Evolutionary conservation across 2,888 invertebrate genomes (phyloP), one percentile per base, ranked within the genome.

Genomic region (Epistrophe grossulariae): DNA sequence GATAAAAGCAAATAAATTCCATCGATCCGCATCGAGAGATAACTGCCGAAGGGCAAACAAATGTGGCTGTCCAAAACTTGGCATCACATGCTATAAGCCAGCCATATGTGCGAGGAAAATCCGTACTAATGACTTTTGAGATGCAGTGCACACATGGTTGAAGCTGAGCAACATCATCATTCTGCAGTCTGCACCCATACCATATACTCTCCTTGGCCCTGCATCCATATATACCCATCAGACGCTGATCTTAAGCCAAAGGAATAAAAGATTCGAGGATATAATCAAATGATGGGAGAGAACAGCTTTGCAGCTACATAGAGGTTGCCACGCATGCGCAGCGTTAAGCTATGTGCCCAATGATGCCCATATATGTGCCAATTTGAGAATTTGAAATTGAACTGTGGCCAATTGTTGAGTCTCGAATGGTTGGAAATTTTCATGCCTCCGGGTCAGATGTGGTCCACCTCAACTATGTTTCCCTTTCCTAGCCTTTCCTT

Each of bases 1-100:
- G 84, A 84, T 81, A 81, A 81, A 84, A 77, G 77, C 71, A 84
- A 84, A 84, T 84, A 84, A 84, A 84, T 84, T 81, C 77, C 84
- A 81, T 84, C 84, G 84, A 84, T 84, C 81, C 72, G 72, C 84
- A 81, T 80, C 76, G 80, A 52, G 81, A 80, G 81, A 84, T 84
- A 84, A 84, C 77, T 71, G 84, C 84, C 84, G 72, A 77, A 84
- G 84, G 84, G 84, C 80, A 55, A 84, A 84, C 80, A 84, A 84
- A 84, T 81, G 84, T 6, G 0, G 31, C 55, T 77, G 76, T 71
- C 72, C 72, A 66, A 71, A 79, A 79, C 60, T 55, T 66, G 68
- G 45, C 55, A 74, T 31, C 83, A 40, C n/a, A n/a, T n/a, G 24
- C 24, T 3, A n/a, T n/a, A 24, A 24, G 40, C 11, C 11, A 17